These are phyloP conservation scores for Lasioglossum figueresi DNA, from an alignment of 2,888 invertebrate species.

Conservation along the genomic window DNA sequence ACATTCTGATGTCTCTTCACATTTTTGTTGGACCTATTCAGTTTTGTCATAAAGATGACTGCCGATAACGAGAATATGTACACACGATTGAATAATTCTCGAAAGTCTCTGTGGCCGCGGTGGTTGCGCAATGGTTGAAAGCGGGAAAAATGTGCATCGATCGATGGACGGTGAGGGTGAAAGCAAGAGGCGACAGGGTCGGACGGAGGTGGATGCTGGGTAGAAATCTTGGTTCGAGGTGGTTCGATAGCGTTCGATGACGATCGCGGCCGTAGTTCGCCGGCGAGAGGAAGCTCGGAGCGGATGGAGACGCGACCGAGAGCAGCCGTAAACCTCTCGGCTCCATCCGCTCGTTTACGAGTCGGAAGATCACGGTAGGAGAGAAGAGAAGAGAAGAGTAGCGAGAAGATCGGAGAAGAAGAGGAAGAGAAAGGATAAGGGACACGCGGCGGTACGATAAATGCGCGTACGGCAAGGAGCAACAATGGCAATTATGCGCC, in stretches of 20 bases:
- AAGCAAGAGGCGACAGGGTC: neutral
- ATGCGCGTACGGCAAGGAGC: slow-evolving; percentile 22
- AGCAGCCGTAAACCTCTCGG: slow-evolving; percentile 30
- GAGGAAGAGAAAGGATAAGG: slow-evolving; percentile 7
- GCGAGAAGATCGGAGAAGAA: neutral
- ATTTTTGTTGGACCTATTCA: too few species aligned
- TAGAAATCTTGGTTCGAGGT: neutral
- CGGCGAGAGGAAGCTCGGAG: slow-evolving; percentile 4
- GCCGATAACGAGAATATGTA: too few species aligned
- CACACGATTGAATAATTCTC: neutral
- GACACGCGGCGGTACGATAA: slow-evolving; percentile 18
- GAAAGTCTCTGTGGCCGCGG: too few species aligned
- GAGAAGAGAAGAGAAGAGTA: neutral
- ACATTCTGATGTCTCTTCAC: too few species aligned
- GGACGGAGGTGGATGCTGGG: neutral
- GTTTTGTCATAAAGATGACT: too few species aligned
- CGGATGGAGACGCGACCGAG: slow-evolving; percentile 15
- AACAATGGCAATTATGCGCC: slow-evolving; percentile 62
- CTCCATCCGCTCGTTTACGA: slow-evolving; percentile 31
- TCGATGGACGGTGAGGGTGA: neutral
- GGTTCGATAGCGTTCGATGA: neutral
- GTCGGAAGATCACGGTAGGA: slow-evolving; percentile 6
- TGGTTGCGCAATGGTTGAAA: neutral
- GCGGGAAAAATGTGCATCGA: neutral
- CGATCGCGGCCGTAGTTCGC: neutral